These are phyloP conservation scores for Microtus oregoni DNA, from an alignment of 2,113 vertebrate species.

Conservation along the genomic window DNA sequence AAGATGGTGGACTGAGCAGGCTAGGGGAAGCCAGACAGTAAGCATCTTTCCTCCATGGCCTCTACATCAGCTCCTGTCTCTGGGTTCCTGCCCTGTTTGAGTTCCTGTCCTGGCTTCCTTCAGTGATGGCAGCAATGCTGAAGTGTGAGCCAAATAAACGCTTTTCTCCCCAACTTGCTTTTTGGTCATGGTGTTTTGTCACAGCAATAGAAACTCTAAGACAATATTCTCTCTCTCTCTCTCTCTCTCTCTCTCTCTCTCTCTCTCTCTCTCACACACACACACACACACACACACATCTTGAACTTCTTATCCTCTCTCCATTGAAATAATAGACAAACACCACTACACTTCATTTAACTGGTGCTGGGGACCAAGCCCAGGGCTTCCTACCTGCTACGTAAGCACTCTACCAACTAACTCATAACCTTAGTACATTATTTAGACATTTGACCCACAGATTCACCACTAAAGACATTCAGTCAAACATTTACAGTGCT, in stretches of 20 bases:
- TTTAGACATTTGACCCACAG: not conserved
- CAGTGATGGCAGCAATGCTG: not conserved
- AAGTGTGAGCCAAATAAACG: not conserved
- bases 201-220: not conserved
- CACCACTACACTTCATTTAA: not conserved
- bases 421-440: not conserved
- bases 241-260: too few relatives aligned
- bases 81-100: not conserved
- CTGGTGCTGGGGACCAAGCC: not conserved
- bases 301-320: not conserved
- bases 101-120: not conserved
- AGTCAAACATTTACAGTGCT: not conserved
- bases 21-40: not conserved
- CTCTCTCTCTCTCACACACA: too few relatives aligned
- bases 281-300: not conserved
- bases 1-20: not conserved
- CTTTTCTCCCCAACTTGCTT: not conserved
- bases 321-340: not conserved
- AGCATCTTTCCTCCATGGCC: not conserved
- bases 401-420: not conserved
- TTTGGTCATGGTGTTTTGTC: not conserved
- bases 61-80: not conserved
- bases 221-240: not conserved
- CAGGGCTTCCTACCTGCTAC: not conserved
- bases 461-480: not conserved